phyloP scores from a whole-genome alignment of 1,140 invertebrate genomes.

The Zaprionus gabonicus region DNA sequence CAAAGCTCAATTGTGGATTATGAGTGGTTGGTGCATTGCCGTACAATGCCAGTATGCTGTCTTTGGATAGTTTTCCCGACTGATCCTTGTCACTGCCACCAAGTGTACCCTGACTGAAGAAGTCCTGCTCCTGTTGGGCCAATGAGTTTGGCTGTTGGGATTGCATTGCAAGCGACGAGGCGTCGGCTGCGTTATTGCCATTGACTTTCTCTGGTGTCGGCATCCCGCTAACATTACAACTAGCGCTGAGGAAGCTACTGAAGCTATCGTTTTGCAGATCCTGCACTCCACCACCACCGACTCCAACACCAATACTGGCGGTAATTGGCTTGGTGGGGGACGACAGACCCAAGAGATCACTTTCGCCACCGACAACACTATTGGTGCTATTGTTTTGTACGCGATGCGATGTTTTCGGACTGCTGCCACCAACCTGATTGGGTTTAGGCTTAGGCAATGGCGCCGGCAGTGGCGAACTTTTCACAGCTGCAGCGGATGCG shows the following conservation, averaged over 20 bases:
- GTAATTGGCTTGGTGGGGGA: constrained; percentile 83
- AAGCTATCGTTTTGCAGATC: constrained; percentile 91
- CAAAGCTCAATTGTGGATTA: constrained; percentile 75
- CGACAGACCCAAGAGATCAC: constrained; percentile 85
- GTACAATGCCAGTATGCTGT: constrained; percentile 96
- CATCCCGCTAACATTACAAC: constrained; percentile 80
- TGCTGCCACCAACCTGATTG: constrained; percentile 84
- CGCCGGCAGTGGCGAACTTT: constrained; percentile 79
- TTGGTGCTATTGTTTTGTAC: constrained; percentile 83
- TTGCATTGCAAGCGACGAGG: constrained; percentile 40
- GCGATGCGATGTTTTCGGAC: constrained; percentile 88
- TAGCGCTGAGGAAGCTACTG: constrained; percentile 90
- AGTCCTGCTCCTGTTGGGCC: constrained; percentile 93
- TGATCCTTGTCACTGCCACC: constrained; percentile 88
- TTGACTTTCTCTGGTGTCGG: constrained; percentile 66
- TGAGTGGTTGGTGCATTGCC: constrained; percentile 86
- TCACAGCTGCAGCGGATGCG: constrained; percentile 24
- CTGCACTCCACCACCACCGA: constrained; percentile 59
- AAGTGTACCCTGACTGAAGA: constrained; percentile 91
- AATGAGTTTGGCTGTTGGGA: constrained; percentile 84
- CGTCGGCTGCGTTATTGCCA: constrained; percentile 58
- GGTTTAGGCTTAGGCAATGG: constrained; percentile 85
- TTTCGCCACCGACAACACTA: constrained; percentile 54
- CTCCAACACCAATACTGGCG: constrained; percentile 28
- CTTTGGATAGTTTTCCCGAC: constrained; percentile 94